phyloP scores from a whole-genome alignment of 1,140 invertebrate species.

The Zaprionus tsacasi region DNA sequence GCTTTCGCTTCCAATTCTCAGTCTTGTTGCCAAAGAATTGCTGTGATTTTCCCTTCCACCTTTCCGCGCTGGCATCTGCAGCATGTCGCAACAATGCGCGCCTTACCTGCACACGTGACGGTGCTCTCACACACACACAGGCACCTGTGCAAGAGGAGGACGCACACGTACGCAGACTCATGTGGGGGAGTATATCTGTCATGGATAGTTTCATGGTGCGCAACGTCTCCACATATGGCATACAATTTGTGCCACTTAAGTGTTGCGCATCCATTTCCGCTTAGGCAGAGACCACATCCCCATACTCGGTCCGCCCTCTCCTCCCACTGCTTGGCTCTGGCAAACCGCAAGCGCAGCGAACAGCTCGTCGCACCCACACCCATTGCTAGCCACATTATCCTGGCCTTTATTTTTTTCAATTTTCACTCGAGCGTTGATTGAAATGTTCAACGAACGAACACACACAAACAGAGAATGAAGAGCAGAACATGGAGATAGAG shows the following conservation, averaged over 20 bases:
- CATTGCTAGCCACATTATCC: conserved; percentile 65
- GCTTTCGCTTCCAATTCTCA: conserved; percentile 4
- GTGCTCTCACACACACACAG: conserved; percentile 2
- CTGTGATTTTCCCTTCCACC: conserved; percentile 3
- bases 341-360: conserved; percentile 17
- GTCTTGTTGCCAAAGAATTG: background rate
- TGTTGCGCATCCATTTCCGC: conserved; percentile 80
- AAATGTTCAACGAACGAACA: conserved; percentile 73
- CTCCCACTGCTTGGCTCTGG: background rate
- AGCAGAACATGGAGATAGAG: conserved; percentile 4
- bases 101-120: conserved; percentile 32
- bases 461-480: conserved; percentile 16
- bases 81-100: conserved; percentile 5
- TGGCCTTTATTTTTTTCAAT: conserved; percentile 78
- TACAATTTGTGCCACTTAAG: conserved; percentile 81
- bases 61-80: background rate
- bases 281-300: conserved; percentile 47
- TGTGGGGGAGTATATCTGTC: conserved; percentile 10
- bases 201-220: conserved; percentile 27
- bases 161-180: background rate
- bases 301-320: background rate
- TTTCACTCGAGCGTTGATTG: conserved; percentile 81
- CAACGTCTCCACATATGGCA: conserved; percentile 55
- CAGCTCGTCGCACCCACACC: conserved; percentile 18
- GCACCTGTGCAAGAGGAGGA: background rate